Percentiles rank a stretch among this genome's conserved stretches.
Evolutionary conservation across 2,888 invertebrate species (phyloP).

Genomic region (Cerastis rubricosa): DNA sequence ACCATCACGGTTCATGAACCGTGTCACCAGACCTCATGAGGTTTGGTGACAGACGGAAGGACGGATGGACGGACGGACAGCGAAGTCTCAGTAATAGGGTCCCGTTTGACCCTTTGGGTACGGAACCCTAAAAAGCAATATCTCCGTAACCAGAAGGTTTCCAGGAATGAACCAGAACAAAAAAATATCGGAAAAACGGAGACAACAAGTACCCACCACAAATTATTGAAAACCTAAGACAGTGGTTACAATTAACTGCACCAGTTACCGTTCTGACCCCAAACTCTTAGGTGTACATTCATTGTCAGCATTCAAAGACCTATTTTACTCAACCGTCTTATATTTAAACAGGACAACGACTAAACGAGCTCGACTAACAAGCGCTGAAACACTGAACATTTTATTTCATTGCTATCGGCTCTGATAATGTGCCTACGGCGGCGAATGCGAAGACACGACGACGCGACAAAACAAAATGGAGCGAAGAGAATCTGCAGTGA

Average conservation of each 20-base stretch:
- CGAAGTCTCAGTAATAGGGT: too few species aligned
- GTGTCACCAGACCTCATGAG: too few species aligned
- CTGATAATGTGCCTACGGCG: conserved; percentile 16
- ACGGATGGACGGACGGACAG: too few species aligned
- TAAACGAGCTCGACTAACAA: conserved; percentile 5
- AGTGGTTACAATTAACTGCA: neutral
- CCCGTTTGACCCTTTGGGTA: too few species aligned
- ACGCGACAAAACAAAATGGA: conserved; percentile 27
- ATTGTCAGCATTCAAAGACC: neutral
- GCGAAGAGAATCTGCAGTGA: neutral
- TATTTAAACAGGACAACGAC: conserved; percentile 14
- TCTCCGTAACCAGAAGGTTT: too few species aligned
- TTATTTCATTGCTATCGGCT: conserved; percentile 30
- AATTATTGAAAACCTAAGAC: neutral
- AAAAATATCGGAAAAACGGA: too few species aligned
- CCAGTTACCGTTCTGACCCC: too few species aligned
- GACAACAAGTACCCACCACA: neutral
- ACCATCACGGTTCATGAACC: too few species aligned
- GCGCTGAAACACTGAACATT: conserved; percentile 3
- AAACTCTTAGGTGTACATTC: neutral
- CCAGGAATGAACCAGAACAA: too few species aligned
- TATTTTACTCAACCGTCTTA: conserved; percentile 6
- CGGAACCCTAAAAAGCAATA: too few species aligned
- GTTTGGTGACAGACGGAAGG: too few species aligned
- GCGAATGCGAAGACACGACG: conserved; percentile 6